Evolutionary conservation across 2,888 invertebrate species (phyloP), one percentile per base, ranked within the genome.

Genomic region (Machimus atricapillus): DNA sequence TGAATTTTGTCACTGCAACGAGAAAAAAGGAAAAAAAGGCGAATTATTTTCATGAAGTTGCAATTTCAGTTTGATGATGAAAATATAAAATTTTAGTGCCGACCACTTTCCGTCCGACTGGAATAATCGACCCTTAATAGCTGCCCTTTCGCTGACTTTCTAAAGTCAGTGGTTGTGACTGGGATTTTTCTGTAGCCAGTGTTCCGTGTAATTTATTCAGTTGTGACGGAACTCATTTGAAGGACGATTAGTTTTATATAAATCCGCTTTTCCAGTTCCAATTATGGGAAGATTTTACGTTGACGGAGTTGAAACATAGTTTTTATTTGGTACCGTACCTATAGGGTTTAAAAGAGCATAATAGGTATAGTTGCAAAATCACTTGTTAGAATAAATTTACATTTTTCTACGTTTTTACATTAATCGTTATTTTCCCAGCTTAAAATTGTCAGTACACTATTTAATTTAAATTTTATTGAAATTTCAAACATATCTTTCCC

Each of bases 1-100:
- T 98, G 94, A 98, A 98, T 94, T 98, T 98, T 90, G 98, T 98
- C 93, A 98, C 98, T 98, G 95, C n/a, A 95, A 95, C 90, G 90
- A 90, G 88, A 85, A 87, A 34, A 37, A 78, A 27, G 12, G 66
- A 34, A 73, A 27, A 34, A 74, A 46, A 34, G 9, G 43, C 27
- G 74, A 66, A 66, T 31, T 66, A 66, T 23, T 66, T 66, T 27
- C 66, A 9, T 40, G 37, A 66, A 66, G 27, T 52, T 83, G 37
- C 82, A 83, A 79, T 31, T 83, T 66, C 66, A 52, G 43, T 52
- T 82, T 82, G 19, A 56, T 83, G 58, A 56, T 0, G 34, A 56
- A 83, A 66, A 83, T 83, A 66, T 83, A 83, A 83, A 83, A 66
- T 66, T 83, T 83, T 83, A 83, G n/a, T 83, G 37, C 7, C 27